These are phyloP conservation scores for Mya arenaria DNA, from an alignment of 1,140 invertebrate species.

Conservation along the genomic window DNA sequence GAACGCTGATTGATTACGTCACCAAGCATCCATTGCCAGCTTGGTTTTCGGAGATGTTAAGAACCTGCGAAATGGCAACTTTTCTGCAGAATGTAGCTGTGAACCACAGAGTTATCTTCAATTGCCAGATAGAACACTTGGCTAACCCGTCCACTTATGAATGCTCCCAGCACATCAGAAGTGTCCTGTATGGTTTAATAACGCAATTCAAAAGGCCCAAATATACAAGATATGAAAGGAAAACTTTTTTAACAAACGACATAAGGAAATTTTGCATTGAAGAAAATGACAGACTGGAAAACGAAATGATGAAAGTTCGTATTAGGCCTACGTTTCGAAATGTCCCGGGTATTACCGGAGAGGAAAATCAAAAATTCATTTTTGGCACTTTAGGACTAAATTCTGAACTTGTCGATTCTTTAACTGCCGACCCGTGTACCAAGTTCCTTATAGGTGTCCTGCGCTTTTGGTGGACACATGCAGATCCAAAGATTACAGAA, in stretches of 20 bases:
- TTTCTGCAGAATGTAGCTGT: slow-evolving; percentile 87
- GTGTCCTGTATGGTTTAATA: slow-evolving; percentile 86
- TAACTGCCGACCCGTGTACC: slow-evolving; percentile 21
- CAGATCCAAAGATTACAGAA: slow-evolving; percentile 62
- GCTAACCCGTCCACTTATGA: slow-evolving; percentile 83
- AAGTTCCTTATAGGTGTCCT: slow-evolving; percentile 85
- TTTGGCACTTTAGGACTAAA: slow-evolving; percentile 55
- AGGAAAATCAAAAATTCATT: slow-evolving; percentile 60
- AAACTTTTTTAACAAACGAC: slow-evolving; percentile 69
- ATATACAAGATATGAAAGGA: not conserved
- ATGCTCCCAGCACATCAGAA: slow-evolving; percentile 85
- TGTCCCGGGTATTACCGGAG: slow-evolving; percentile 53
- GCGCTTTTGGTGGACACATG: slow-evolving; percentile 86
- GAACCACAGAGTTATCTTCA: slow-evolving; percentile 85
- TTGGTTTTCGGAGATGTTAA: slow-evolving; percentile 86
- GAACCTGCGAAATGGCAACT: slow-evolving; percentile 82
- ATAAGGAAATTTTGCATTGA: slow-evolving; percentile 76
- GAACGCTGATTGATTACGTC: slow-evolving; percentile 57
- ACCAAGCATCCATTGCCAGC: slow-evolving; percentile 78
- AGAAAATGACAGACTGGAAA: slow-evolving; percentile 74
- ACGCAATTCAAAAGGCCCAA: not conserved
- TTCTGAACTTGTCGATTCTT: slow-evolving; percentile 49
- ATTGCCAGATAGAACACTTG: slow-evolving; percentile 89
- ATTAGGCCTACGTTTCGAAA: slow-evolving; percentile 69
- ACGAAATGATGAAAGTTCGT: slow-evolving; percentile 67